These are phyloP conservation scores for Epinotia bilunana DNA, from an alignment of 2,888 invertebrate species.

Conservation along the genomic window DNA sequence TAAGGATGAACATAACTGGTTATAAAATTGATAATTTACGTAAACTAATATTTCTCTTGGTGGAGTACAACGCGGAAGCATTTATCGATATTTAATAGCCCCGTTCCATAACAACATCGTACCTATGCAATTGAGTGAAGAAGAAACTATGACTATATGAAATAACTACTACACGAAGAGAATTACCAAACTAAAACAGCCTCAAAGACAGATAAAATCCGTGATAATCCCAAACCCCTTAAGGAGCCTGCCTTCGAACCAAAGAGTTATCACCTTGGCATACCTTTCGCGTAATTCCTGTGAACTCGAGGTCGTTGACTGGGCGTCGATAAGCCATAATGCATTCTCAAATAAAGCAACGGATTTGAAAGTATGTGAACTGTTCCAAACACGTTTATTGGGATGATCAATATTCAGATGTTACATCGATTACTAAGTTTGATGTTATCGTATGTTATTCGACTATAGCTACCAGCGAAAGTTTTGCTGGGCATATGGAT, in stretches of 20 bases:
- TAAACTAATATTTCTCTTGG: constrained; percentile 58
- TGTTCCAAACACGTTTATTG: constrained; percentile 31
- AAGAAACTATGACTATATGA: background rate
- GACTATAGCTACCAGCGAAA: constrained; percentile 30
- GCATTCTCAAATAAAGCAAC: constrained; percentile 44
- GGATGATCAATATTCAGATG: constrained; percentile 34
- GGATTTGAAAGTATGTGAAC: constrained; percentile 40
- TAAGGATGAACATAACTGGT: constrained; percentile 69
- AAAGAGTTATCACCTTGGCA: constrained; percentile 72
- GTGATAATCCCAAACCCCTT: constrained; percentile 13
- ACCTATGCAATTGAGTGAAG: constrained; percentile 1
- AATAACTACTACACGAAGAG: background rate
- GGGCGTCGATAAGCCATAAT: constrained; percentile 59
- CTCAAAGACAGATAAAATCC: background rate
- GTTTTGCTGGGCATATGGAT: constrained; percentile 32
- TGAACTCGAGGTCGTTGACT: constrained; percentile 70
- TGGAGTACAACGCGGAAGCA: constrained; percentile 49
- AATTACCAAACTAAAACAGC: background rate
- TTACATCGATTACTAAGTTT: constrained; percentile 29
- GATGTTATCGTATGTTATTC: constrained; percentile 23
- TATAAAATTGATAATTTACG: constrained; percentile 70
- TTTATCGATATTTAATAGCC: constrained; percentile 49
- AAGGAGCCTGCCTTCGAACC: constrained; percentile 55
- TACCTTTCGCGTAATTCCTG: constrained; percentile 69
- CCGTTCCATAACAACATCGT: constrained; percentile 30